A percentile compares a stretch with the other conserved stretches of the same genome.
These are phyloP conservation scores for Megaleporinus macrocephalus DNA, from an alignment of 2,113 vertebrate species.

Conservation along the genomic window DNA sequence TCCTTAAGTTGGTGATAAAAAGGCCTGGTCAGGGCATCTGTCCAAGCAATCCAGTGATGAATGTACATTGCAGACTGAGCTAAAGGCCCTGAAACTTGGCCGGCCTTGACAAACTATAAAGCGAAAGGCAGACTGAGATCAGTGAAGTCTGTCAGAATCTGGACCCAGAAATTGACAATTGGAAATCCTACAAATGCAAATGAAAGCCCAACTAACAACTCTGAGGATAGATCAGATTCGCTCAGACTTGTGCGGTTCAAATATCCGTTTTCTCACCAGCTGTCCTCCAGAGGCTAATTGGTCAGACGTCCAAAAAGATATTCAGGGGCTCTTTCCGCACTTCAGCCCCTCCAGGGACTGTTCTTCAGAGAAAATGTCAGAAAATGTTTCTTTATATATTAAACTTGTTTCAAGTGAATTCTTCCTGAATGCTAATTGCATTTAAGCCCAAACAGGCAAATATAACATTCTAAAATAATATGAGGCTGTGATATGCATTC, in stretches of 20 bases:
- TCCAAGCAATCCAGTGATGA: not conserved
- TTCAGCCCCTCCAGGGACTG: not conserved
- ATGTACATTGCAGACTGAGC: not conserved
- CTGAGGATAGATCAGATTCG: not conserved
- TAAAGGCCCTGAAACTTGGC: conserved; percentile 3
- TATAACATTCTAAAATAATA: too few relatives aligned
- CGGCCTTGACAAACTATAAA: not conserved
- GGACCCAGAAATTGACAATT: not conserved
- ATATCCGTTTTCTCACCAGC: not conserved
- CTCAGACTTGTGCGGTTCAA: not conserved
- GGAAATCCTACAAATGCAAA: not conserved
- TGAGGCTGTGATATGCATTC: too few relatives aligned
- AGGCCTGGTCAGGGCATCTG: not conserved
- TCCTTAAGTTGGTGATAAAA: not conserved
- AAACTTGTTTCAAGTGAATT: not conserved
- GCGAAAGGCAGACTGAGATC: not conserved
- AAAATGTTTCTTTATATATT: not conserved
- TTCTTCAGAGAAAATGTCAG: not conserved
- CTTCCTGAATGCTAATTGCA: not conserved
- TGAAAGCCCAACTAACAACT: not conserved
- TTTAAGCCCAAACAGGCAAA: too few relatives aligned
- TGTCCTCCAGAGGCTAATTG: not conserved
- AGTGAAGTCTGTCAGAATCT: not conserved
- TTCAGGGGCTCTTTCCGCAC: not conserved
- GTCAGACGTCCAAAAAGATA: not conserved